Evolutionary conservation across 2,888 invertebrate species (phyloP), one percentile per base, ranked within the genome.

Genomic region (Oxytorus armatus): DNA sequence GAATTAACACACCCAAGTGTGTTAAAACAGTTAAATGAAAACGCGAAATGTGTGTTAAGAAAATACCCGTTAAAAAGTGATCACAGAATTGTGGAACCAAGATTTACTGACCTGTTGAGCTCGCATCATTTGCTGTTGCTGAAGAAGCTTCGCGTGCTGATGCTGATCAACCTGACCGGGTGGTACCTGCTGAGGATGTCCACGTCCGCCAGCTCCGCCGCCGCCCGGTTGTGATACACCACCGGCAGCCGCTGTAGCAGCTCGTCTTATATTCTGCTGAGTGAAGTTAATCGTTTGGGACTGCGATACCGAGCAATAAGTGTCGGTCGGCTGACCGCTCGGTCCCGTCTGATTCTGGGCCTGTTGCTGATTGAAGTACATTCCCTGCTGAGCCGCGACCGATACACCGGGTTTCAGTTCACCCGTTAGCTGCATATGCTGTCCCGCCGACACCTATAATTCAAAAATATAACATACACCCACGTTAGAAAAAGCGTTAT

Each of bases 251-350:
- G 92, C 91, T 16, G 92, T 92, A 8, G 92, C 92, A 16, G 92
- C 92, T 76, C 95, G 92, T 73, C 95, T 93, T 91, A 96, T 92
- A 47, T 93, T 93, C 88, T 96, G 96, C 89, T 96, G 96, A 25
- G 95, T 95, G 92, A 97, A 97, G 93, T 96, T 97, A 90, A 97
- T 96, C 83, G 96, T 96, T 92, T 97, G 97, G 86, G 96, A 95
- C 93, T 97, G 97, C 44, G 96, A 96, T 90, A 96, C 95, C 49
- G 96, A 95, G 73, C 91, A 92, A 90, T 96, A 96, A 44, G 93
- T 92, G 82, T 95, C 95, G 85, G 93, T 93, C 51, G 93, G 93
- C 69, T 92, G 92, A 63, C 86, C 85, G 42, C 85, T 82, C 4
- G 87, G 86, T 59, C 87, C 88, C 36, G 87, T 79, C 75, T 89